Evolutionary conservation across 2,797 vertebrate species (phyloP).

Genomic region (Pelodytes ibericus): DNA sequence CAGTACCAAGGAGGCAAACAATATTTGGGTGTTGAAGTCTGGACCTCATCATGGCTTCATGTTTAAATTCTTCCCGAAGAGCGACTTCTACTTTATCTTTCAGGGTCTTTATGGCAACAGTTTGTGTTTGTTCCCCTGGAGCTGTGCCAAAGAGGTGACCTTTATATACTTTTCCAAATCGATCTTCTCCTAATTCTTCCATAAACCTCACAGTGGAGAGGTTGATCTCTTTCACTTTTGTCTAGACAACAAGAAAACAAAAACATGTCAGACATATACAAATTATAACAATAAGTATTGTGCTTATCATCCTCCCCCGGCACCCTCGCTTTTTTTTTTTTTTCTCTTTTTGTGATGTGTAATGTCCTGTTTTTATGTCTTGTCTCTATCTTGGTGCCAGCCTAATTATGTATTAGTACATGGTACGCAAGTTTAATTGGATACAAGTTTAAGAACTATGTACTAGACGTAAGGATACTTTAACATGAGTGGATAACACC

Average conservation of each 20-base stretch:
- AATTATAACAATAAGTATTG: too few species aligned
- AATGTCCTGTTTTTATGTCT: too few species aligned
- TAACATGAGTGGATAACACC: too few species aligned
- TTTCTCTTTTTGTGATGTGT: too few species aligned
- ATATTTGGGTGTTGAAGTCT: slow-evolving; percentile 92
- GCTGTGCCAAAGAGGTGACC: slow-evolving; percentile 88
- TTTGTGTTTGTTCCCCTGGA: slow-evolving; percentile 88
- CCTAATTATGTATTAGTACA: too few species aligned
- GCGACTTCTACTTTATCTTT: slow-evolving; percentile 90
- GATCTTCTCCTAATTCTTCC: slow-evolving; percentile 95
- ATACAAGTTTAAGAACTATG: too few species aligned
- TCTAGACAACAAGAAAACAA: slow-evolving; percentile 68
- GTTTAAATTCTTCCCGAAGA: slow-evolving; percentile 90
- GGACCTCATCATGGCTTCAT: slow-evolving; percentile 85
- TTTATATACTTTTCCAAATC: slow-evolving; percentile 96
- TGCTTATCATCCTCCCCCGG: too few species aligned
- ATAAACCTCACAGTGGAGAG: slow-evolving; percentile 89
- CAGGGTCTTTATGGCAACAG: slow-evolving; percentile 91
- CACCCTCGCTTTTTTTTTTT: too few species aligned
- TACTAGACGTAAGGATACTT: too few species aligned
- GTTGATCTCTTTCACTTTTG: slow-evolving; percentile 90
- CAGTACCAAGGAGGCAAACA: slow-evolving; percentile 86
- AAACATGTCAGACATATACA: too few species aligned
- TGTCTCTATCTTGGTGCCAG: too few species aligned
- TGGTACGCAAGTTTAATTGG: too few species aligned